A percentile compares a stretch with the other conserved stretches of the same genome.
phyloP scores from a whole-genome alignment of 2,113 vertebrate genomes.

The Misgurnus mizolepis region DNA sequence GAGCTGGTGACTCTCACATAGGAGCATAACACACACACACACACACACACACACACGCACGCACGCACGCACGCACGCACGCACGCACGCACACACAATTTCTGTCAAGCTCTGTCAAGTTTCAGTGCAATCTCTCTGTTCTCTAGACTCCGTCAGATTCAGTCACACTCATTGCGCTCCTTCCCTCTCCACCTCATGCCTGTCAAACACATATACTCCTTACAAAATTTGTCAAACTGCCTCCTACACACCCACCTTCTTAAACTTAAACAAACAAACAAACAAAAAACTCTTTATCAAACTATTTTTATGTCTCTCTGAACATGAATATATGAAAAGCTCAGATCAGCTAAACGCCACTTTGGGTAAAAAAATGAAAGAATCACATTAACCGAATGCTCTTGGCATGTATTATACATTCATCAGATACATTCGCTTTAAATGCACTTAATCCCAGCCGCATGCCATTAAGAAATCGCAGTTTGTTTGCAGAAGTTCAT shows the following conservation, averaged over 20 bases:
- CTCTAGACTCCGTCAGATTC: slow-evolving; percentile 4
- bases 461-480: too few relatives aligned
- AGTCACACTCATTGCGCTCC: slow-evolving; percentile 19
- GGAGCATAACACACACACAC: slow-evolving; percentile 20
- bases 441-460: too few relatives aligned
- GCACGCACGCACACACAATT: neutral
- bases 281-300: neutral
- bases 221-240: slow-evolving; percentile 13
- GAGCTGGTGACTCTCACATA: neutral
- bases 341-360: too few relatives aligned
- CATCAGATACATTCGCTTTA: too few relatives aligned
- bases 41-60: neutral
- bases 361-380: too few relatives aligned
- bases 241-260: neutral
- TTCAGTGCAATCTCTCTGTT: neutral
- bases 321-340: too few relatives aligned
- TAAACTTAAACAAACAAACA: neutral
- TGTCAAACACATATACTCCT: neutral
- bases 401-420: too few relatives aligned
- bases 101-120: slow-evolving; percentile 19
- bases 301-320: neutral
- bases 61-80: neutral
- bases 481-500: too few relatives aligned
- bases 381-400: too few relatives aligned
- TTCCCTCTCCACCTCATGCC: neutral